These are phyloP conservation scores for Anastrepha obliqua DNA, from an alignment of 1,140 invertebrate species.

Conservation along the genomic window DNA sequence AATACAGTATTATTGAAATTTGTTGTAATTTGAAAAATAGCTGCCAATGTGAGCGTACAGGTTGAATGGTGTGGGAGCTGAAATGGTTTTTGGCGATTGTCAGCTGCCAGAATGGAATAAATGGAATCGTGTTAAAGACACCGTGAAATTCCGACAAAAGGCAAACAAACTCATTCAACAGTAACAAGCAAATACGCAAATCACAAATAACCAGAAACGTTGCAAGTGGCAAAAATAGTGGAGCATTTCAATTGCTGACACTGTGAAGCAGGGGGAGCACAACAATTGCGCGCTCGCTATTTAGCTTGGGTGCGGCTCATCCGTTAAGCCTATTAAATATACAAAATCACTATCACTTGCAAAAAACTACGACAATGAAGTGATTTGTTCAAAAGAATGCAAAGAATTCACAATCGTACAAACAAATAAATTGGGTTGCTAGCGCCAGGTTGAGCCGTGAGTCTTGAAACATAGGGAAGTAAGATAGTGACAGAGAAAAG, in stretches of 20 bases:
- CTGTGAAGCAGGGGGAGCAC: not conserved
- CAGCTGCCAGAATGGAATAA: not conserved
- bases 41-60: not conserved
- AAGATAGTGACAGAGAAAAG: not conserved
- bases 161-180: slow-evolving; percentile 15
- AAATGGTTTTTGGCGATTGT: slow-evolving; percentile 19
- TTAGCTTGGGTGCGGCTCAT: slow-evolving; percentile 14
- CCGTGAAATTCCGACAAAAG: slow-evolving; percentile 18
- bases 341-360: slow-evolving; percentile 21
- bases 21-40: not conserved
- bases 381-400: slow-evolving; percentile 30
- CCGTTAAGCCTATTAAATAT: slow-evolving; percentile 48
- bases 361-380: slow-evolving; percentile 34
- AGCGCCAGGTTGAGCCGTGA: no score
- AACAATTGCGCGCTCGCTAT: not conserved
- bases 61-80: not conserved
- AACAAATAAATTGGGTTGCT: not conserved
- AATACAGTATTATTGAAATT: not conserved
- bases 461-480: not conserved
- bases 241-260: not conserved
- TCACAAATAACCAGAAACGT: not conserved
- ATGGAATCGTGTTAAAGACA: slow-evolving; percentile 45
- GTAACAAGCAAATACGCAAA: slow-evolving; percentile 24
- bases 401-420: not conserved
- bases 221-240: not conserved